Evolutionary conservation across 1,140 invertebrate species (phyloP), one percentile per base, ranked within the genome.

Genomic region (Melipona quadrifasciata): DNA sequence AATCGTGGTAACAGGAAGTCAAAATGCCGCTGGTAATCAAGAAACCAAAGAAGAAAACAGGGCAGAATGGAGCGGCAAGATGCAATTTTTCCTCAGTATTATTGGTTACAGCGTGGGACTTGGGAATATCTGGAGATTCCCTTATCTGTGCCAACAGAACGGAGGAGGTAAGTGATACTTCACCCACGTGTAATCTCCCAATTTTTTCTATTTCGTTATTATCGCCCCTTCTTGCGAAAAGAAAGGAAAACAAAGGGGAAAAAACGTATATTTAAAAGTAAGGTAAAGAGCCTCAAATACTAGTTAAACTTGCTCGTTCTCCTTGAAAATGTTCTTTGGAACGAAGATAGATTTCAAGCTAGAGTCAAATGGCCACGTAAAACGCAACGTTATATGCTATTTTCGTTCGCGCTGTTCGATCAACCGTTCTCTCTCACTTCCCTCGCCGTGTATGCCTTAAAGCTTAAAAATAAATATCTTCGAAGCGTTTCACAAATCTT

Each of bases 101-200:
- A 98, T 98, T 74, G 98, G 98, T 1, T 98, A 98, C 94, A 98
- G 97, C 64, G 98, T 99, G 12, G 98, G 98, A 0, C 96, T 99
- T 34, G 98, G 98, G 27, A 99, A 99, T 93, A 98, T 99, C 70
- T 99, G 98, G 98, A 96, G 98, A 90, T 99, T 99, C 95, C 98
- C 98, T 17, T 99, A 99, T 93, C 95, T 99, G 78, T 98, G 98
- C 91, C 98, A 99, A 95, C 97, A 98, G 93, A 99, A 99, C 94
- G 98, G 98, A 71, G 98, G 98, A 94, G 98, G 98, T 98, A 92
- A 96, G 97, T 96, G 14, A 21, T n/a, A 47, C 19, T 39, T 3
- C 39, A 11, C 19, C 1, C 19, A 24, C 12, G 5, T 1, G n/a
- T 1, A 14, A 19, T 72, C 19, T 53, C 47, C 14, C 11, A 55